Base-by-base conservation (phyloP, 1,140 invertebrate genomes). In the Drosophila rufa region DNA sequence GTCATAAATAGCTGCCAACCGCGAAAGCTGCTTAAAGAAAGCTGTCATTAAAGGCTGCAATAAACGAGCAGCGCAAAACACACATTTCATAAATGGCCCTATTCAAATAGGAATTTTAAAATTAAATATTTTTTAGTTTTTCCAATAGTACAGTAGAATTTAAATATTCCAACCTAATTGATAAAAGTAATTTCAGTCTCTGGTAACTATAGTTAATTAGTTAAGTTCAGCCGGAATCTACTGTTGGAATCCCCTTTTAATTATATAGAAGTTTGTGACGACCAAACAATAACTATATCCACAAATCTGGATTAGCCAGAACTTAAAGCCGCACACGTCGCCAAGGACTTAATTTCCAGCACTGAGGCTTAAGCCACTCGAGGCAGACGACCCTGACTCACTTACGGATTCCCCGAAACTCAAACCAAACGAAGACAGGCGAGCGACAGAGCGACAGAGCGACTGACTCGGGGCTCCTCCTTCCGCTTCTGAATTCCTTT, bases 401-500 rank as follows among this genome's bases (percentile, higher is more conserved):
- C 33, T 69, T 69, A 42, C 66, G 3, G 19, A 48, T 67, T 67
- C 43, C 53, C 30, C 36, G 30, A 47, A 48, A 57, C 66, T 58
- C 42, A 48, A 71, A 43, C 51, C 36, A 42, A 36, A 57, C 17
- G 69, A 71, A 38, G 69, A 58, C 51, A 22, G 25, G 48, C 67
- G 19, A 45, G 47, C 61, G 66, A 59, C 66, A 51, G 19, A 45
- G 47, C 61, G 66, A 59, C 66, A 51, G 53, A 59, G 27, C 48
- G 53, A 51, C 67, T 59, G 66, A 25, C 66, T 42, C 66, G 22
- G 47, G 38, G 47, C 27, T 30, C 69, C 69, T 55, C 36, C 64
- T 46, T 55, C 36, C 58, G 74, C 64, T 69, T 59, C 57, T 36
- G 59, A 74, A 69, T 82, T 79, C 69, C 75, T 69, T 74, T 82